Evolutionary conservation across 2,797 vertebrate genomes (phyloP).

Genomic region (Adelosebastes latens): DNA sequence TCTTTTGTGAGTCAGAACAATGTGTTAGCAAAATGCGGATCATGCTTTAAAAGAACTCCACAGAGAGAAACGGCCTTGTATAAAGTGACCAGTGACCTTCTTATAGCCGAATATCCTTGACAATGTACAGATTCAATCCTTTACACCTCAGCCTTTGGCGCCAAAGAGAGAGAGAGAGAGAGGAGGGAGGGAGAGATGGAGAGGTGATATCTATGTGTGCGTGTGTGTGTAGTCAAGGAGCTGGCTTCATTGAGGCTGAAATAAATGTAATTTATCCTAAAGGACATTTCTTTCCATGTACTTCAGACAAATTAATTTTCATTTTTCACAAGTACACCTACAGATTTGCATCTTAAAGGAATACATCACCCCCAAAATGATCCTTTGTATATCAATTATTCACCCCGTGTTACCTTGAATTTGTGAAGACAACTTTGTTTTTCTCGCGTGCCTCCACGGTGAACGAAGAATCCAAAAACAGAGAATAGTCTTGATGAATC

Average conservation of each 20-base stretch:
- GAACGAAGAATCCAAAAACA: background rate
- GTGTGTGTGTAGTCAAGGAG: background rate
- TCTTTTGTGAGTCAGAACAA: conserved; percentile 8
- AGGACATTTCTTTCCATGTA: conserved; percentile 9
- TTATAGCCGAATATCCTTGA: conserved; percentile 62
- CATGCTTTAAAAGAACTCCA: conserved; percentile 31
- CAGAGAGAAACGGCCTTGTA: conserved; percentile 51
- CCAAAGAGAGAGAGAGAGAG: conserved; percentile 13
- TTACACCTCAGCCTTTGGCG: conserved; percentile 55
- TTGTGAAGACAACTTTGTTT: background rate
- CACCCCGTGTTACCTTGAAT: background rate
- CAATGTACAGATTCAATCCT: conserved; percentile 66
- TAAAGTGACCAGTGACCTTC: conserved; percentile 71
- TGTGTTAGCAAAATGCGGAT: conserved; percentile 7
- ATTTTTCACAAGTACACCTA: background rate
- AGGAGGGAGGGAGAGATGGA: background rate
- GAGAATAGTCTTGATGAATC: too few species aligned
- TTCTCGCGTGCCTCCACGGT: background rate
- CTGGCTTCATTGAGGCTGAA: conserved; percentile 28
- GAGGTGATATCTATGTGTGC: conserved; percentile 15
- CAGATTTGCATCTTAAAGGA: conserved; percentile 22
- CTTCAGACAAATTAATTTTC: conserved; percentile 5
- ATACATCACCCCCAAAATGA: background rate
- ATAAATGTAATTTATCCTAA: conserved; percentile 36
- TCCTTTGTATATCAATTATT: background rate